These are phyloP conservation scores for Neelides folsomi DNA, from an alignment of 2,888 invertebrate genomes.

Conservation along the genomic window DNA sequence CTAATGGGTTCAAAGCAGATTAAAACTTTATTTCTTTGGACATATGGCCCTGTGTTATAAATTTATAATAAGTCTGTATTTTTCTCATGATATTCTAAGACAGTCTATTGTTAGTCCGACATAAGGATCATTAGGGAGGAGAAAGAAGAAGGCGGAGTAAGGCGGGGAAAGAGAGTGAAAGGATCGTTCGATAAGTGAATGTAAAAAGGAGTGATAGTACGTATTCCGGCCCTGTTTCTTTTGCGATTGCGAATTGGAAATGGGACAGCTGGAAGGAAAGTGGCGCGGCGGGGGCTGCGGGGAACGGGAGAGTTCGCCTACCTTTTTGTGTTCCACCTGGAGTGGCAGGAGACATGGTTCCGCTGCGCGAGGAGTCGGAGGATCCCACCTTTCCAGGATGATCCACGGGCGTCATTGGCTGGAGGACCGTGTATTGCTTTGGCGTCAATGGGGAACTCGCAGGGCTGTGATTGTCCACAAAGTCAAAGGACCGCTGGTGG, in stretches of 20 bases:
- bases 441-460: conserved; percentile 24
- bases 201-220: no score
- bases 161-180: conserved; percentile 5
- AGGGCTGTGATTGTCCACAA: conserved; percentile 21
- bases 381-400: conserved; percentile 24
- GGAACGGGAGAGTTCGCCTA: conserved; percentile 8
- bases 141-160: neutral
- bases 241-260: conserved; percentile 5
- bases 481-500: conserved; percentile 22
- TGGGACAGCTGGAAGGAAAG: conserved; percentile 9
- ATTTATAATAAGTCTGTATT: no score
- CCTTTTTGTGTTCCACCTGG: conserved; percentile 27
- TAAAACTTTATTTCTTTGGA: no score
- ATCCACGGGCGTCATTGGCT: conserved; percentile 28
- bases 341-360: conserved; percentile 22
- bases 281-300: conserved; percentile 3
- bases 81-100: no score
- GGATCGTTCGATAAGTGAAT: conserved; percentile 1
- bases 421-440: conserved; percentile 25
- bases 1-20: no score
- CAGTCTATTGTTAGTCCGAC: neutral
- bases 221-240: no score
- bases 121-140: conserved; percentile 1
- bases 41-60: no score
- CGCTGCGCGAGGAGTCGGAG: conserved; percentile 20